phyloP scores from a whole-genome alignment of 2,797 vertebrate genomes.

The Peromyscus melanophrys region DNA sequence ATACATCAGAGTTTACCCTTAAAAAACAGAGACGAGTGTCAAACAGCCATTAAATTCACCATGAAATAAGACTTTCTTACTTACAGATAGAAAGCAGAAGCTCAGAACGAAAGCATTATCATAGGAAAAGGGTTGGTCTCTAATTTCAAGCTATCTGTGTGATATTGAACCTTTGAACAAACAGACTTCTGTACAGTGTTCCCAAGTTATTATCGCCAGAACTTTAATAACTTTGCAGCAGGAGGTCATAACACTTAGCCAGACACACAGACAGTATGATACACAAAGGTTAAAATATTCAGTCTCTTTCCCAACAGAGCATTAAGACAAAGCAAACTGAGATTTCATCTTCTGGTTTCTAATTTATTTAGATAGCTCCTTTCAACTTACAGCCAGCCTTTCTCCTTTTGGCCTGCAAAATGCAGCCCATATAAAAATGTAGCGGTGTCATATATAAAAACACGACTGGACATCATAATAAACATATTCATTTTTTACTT shows the following conservation, averaged over 20 bases:
- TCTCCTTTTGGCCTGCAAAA: constrained; percentile 48
- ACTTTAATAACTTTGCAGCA: constrained; percentile 52
- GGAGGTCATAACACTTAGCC: constrained; percentile 41
- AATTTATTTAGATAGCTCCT: constrained; percentile 42
- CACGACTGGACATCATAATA: background rate
- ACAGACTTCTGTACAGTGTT: constrained; percentile 10
- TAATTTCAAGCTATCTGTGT: constrained; percentile 60
- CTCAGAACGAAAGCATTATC: constrained; percentile 47
- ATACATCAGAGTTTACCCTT: constrained; percentile 56
- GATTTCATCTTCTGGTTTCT: constrained; percentile 29
- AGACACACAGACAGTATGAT: constrained; percentile 39
- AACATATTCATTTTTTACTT: background rate
- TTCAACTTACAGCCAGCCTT: constrained; percentile 2
- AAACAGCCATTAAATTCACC: constrained; percentile 61
- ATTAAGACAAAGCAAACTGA: constrained; percentile 21
- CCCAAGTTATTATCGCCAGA: constrained; percentile 42
- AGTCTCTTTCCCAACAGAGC: constrained; percentile 1
- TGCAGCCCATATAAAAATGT: background rate
- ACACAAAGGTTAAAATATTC: constrained; percentile 31
- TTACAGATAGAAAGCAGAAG: constrained; percentile 54
- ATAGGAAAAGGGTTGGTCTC: constrained; percentile 23
- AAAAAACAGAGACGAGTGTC: constrained; percentile 46
- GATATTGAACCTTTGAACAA: constrained; percentile 65
- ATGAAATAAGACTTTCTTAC: constrained; percentile 73
- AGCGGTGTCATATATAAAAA: background rate